Percentiles rank a stretch among this genome's conserved stretches.
phyloP scores from a whole-genome alignment of 1,140 invertebrate genomes.

The Drosophila trapezifrons region DNA sequence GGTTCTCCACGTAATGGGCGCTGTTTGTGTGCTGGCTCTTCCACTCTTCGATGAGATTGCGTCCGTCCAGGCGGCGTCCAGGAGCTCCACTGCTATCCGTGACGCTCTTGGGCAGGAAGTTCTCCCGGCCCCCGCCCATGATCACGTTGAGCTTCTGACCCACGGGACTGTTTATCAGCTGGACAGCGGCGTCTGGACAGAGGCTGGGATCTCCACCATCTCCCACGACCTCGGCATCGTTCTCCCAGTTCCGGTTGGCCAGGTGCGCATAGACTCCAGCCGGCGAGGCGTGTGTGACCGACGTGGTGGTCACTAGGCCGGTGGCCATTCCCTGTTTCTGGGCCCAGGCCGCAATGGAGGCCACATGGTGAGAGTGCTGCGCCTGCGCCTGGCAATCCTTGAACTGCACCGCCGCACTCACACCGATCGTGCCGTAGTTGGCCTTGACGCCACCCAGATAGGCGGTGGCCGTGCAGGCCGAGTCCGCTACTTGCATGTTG shows the following conservation, averaged over 20 bases:
- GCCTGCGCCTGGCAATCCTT: constrained; percentile 86
- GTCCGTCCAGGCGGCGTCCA: constrained; percentile 87
- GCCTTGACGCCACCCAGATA: constrained; percentile 92
- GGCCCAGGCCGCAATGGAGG: constrained; percentile 90
- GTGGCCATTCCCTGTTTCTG: constrained; percentile 88
- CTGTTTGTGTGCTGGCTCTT: constrained; percentile 79
- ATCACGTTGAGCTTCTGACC: constrained; percentile 88
- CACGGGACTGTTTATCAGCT: constrained; percentile 89
- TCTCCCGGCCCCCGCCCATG: constrained; percentile 90
- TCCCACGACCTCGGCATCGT: constrained; percentile 86
- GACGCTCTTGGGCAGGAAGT: constrained; percentile 86
- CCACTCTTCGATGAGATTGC: constrained; percentile 91
- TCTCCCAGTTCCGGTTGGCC: constrained; percentile 91
- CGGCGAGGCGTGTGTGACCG: constrained; percentile 92
- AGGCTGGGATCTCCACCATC: constrained; percentile 65
- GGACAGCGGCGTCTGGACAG: constrained; percentile 90
- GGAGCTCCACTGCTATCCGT: constrained; percentile 69
- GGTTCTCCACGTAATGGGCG: constrained; percentile 88
- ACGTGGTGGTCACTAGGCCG: constrained; percentile 90
- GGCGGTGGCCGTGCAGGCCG: constrained; percentile 88
- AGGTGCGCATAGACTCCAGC: constrained; percentile 90
- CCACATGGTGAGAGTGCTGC: constrained; percentile 85
- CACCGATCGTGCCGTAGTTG: constrained; percentile 90
- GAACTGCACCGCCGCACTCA: constrained; percentile 87
- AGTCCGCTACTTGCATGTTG: constrained; percentile 89